phyloP scores from a whole-genome alignment of 2,113 vertebrate genomes.

The Misgurnus mizolepis region DNA sequence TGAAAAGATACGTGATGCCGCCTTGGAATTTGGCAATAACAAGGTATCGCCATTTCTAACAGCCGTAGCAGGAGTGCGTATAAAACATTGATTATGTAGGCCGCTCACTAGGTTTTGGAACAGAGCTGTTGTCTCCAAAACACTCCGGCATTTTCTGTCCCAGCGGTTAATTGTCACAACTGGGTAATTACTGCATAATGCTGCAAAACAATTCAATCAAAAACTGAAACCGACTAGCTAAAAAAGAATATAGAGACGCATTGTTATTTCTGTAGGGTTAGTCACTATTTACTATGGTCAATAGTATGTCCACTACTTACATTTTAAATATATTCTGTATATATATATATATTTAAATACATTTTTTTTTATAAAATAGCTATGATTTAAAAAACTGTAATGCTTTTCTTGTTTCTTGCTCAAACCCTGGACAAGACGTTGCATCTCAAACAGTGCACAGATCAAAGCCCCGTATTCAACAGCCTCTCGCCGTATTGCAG shows the following conservation, averaged over 20 bases:
- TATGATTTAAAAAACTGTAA: constrained; percentile 24
- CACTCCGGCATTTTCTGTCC: constrained; percentile 12
- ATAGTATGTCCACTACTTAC: neutral
- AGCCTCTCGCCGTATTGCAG: neutral
- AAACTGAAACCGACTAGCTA: constrained; percentile 36
- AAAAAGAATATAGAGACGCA: constrained; percentile 20
- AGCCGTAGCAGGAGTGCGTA: neutral
- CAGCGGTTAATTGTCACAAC: constrained; percentile 25
- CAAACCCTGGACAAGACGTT: neutral
- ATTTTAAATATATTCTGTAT: constrained; percentile 10
- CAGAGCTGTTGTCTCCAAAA: constrained; percentile 4
- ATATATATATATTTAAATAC: constrained; percentile 13
- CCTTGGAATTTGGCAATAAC: neutral
- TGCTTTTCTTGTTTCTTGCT: constrained; percentile 16
- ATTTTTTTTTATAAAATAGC: constrained; percentile 43
- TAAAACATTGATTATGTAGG: neutral
- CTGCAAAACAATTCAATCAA: constrained; percentile 12
- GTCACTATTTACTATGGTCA: constrained; percentile 16
- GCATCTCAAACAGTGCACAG: constrained; percentile 8
- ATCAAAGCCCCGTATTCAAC: neutral
- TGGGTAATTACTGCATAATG: constrained; percentile 34
- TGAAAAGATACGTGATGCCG: neutral
- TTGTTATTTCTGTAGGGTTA: neutral
- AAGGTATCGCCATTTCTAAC: neutral
- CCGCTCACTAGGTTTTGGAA: constrained; percentile 16